A percentile compares a stretch with the other conserved stretches of the same genome.
Conservation (phyloP, 2,888 invertebrate species). For the Saturnia japonica region DNA sequence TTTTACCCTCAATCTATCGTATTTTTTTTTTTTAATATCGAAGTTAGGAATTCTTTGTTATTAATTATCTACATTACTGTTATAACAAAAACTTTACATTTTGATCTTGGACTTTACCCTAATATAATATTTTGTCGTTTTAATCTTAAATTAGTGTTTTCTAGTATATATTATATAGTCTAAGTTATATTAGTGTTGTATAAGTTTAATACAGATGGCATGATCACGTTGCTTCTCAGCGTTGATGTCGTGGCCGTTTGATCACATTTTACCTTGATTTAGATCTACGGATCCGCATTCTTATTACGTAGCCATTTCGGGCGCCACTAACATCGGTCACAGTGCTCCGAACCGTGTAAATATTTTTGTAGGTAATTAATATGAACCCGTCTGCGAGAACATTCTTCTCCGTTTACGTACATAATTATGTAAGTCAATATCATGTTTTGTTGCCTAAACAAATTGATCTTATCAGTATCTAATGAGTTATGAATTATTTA, state of each 20-base stretch:
- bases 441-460: constrained; percentile 15
- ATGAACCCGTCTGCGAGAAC: constrained; percentile 28
- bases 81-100: neutral
- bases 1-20: constrained; percentile 9
- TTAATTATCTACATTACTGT: neutral
- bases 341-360: constrained; percentile 62
- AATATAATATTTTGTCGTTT: neutral
- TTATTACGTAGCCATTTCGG: constrained; percentile 66
- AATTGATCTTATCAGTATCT: constrained; percentile 7
- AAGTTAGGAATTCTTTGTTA: neutral
- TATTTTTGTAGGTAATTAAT: constrained; percentile 78
- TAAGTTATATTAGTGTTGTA: constrained; percentile 23
- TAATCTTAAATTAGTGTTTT: neutral
- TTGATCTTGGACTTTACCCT: neutral
- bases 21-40: neutral
- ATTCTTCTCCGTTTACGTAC: constrained; percentile 23
- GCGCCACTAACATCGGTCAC: constrained; percentile 58
- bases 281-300: constrained; percentile 78
- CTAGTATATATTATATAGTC: neutral
- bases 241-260: constrained; percentile 51
- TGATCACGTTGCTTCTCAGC: constrained; percentile 36
- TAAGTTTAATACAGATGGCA: constrained; percentile 37
- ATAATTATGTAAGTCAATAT: constrained; percentile 19
- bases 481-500: constrained; percentile 14
- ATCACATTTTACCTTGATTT: constrained; percentile 74